A percentile compares a stretch with the other conserved stretches of the same genome.
phyloP scores from a whole-genome alignment of 2,888 invertebrate species.

The Agonopterix alstromeriana region DNA sequence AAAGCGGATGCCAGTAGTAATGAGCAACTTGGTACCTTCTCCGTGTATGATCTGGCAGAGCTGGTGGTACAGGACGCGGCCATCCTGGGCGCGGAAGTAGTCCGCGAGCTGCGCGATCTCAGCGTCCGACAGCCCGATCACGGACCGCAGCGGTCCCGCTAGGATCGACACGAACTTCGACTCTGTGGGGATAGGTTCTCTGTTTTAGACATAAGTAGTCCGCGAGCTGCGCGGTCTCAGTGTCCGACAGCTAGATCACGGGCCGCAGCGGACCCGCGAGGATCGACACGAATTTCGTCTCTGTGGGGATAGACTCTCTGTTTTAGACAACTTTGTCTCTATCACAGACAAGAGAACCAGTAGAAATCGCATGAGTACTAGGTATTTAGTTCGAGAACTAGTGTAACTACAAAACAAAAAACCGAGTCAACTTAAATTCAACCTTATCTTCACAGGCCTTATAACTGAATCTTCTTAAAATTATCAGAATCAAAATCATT shows the following conservation, averaged over 20 bases:
- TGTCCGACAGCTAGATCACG: slow-evolving; percentile 81
- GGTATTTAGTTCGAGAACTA: too few species aligned
- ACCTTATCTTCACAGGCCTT: too few species aligned
- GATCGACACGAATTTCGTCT: slow-evolving; percentile 84
- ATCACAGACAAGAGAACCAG: too few species aligned
- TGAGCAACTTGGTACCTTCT: slow-evolving; percentile 63
- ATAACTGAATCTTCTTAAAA: too few species aligned
- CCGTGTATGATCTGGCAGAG: slow-evolving; percentile 84
- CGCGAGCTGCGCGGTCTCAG: slow-evolving; percentile 83
- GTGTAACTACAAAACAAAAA: too few species aligned
- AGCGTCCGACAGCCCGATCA: slow-evolving; percentile 81
- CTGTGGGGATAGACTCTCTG: slow-evolving; percentile 40
- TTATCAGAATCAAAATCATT: too few species aligned
- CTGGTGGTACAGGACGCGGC: slow-evolving; percentile 85
- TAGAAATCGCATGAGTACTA: too few species aligned
- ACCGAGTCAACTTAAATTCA: too few species aligned
- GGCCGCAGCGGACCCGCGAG: slow-evolving; percentile 81
- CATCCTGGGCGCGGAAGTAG: slow-evolving; percentile 88
- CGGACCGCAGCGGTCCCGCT: slow-evolving; percentile 79
- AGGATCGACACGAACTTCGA: slow-evolving; percentile 84
- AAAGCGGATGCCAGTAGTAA: too few species aligned
- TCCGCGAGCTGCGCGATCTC: slow-evolving; percentile 85
- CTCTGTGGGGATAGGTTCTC: slow-evolving; percentile 56
- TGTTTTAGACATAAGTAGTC: slow-evolving; percentile 87
- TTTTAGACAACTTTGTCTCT: slow-evolving; percentile 11